Base-by-base conservation (phyloP, 2,888 invertebrate species). In the Sminthurides aquaticus region DNA sequence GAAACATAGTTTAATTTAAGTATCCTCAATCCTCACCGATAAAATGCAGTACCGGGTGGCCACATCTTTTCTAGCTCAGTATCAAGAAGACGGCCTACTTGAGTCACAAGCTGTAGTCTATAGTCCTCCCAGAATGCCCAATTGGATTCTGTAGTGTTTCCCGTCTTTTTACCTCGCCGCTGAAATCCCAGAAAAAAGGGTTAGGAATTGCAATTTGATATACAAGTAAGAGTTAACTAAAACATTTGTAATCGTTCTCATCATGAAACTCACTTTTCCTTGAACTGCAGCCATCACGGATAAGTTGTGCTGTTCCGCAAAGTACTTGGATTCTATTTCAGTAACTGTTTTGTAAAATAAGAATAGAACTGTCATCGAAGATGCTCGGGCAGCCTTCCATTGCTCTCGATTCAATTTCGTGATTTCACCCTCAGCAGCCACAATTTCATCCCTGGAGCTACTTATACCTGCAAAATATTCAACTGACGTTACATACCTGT, bases 301-400 rank as follows among this genome's bases (percentile, higher is more conserved):
- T 22, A 64, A 22, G 24, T 64, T 64, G 55, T 64, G 64, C 29
- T 59, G 59, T 27, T 64, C 59, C 1, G 64, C 64, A 64, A 43
- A 64, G 20, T 52, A 59, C 54, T 64, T 64, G 1, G 58, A 58
- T 27, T 72, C 72, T 26, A 72, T 66, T 56, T 72, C 70, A 3
- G 57, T 60, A 29, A 70, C 67, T 5, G 69, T 62, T 34, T 72
- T 70, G 55, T 67, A 61, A 27, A 69, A 62, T 22, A 72, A 57
- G 28, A 67, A 72, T n/a, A 68, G 43, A 5, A 64, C 25, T 29
- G 58, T 52, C 22, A 64, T 59, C 1, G 64, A 57, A 2, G 64
- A 59, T 15, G 27, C 59, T 24, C 43, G 28, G 1, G 64, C 59
- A 54, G 55, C 34, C 27, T 58, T 59, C 58, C 58, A 64, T 26